Base-by-base conservation (phyloP, 2,888 invertebrate species). In the Leptopilina syphax region DNA sequence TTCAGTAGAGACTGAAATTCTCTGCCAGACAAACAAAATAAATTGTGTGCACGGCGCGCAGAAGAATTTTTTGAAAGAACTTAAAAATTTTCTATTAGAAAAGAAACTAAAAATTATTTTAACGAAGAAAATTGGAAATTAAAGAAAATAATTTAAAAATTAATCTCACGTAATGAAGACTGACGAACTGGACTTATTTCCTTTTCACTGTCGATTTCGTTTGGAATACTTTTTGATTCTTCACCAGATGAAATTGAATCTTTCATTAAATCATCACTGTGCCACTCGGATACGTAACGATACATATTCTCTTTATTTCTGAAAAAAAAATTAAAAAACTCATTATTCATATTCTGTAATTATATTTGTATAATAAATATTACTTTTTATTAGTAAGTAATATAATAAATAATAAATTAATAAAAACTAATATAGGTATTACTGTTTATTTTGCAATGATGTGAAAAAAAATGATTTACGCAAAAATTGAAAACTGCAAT, bases 221-320 rank as follows among this genome's bases (percentile, higher is more conserved):
- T 34, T 57, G 13, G 27, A 73, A 27, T 27, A 24, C 54, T 18
- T 73, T 34, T 57, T 73, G 34, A n/a, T 9, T 73, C 73, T 54
- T 73, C 54, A 24, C 54, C n/a, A 3, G 73, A 73, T 57, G 57
- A 73, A 34, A 7, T 84, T 18, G 83, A 82, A 68, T 82, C 82
- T 57, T 76, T 80, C 60, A 81, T 65, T 50, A 82, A 77, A 47
- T 78, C 84, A 82, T 85, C 84, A 80, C 87, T 88, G 81, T 67
- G 83, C 87, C 86, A 87, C 34, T 85, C 83, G 77, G 84, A 87
- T 41, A 83, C 84, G 77, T 85, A 87, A 81, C 84, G 85, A 86
- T 84, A 84, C 86, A 87, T 87, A 9, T 63, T 63, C 24, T 63
- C 24, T 63, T 50, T 50, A 50, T 9, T 24, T 24, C 63, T 63